Evolutionary conservation across 2,113 vertebrate genomes (phyloP), one percentile per base, ranked within the genome.

Genomic region (Phyllostomus discolor): DNA sequence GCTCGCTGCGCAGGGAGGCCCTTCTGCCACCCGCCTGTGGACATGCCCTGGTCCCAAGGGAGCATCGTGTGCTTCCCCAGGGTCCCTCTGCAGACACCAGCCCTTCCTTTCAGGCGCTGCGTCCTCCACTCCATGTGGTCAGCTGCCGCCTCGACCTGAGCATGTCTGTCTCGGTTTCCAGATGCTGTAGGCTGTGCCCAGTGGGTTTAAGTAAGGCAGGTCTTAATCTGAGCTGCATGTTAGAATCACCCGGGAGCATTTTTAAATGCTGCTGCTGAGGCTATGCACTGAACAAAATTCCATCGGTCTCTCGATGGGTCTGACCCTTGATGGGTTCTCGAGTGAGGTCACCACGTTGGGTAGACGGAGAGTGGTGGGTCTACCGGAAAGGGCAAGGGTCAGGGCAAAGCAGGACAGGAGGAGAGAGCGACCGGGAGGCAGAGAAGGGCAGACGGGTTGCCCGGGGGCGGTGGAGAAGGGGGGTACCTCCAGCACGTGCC

Each of bases 101-200:
- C 46, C 54, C 26, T 38, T 22, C 35, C 31, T 3, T 46, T 15
- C 17, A 28, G 28, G 41, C 9, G 10, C 57, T 4, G 10, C 50
- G 4, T 2, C 35, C 26, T n/a, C 14, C 17, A 5, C 20, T 41
- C 28, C 7, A 0, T 19, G 54, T 1, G 12, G 35, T 62, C 64
- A 4, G 16, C 16, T 20, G 22, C 50, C 64, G 31, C 7, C 28
- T 70, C 31, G 26, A n/a, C 33, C 19, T 26, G 14, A 28, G 7
- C 0, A 0, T 11, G 28, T 62, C 24, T 69, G 66, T 26, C 26
- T 46, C 31, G 46, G 35, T 17, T 73, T 95, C 62, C 20, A 24
- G 62, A 62, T 76, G 78, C 78, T 67, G 10, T 31, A 5, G n/a
- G 66, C 31, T 46, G 48, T 12, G 26, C 19, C n/a, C 17, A 28